phyloP scores from a whole-genome alignment of 2,888 invertebrate species.

The Encarsia formosa region DNA sequence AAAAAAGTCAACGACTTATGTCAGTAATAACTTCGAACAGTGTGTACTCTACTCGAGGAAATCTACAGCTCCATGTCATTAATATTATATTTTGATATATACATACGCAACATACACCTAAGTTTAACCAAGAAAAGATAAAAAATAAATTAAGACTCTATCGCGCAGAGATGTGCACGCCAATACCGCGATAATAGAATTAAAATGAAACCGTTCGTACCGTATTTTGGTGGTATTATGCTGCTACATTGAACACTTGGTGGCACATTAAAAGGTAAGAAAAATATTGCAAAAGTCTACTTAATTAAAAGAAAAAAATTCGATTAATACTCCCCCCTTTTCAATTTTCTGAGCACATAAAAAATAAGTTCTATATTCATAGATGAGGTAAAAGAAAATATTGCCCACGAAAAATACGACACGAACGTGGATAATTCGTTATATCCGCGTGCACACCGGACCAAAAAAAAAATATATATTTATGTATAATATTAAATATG shows the following conservation, averaged over 20 bases:
- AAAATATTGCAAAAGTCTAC: conserved; percentile 3
- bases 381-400: no score
- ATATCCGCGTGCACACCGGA: no score
- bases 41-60: conserved; percentile 14
- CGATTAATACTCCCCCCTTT: no score
- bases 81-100: conserved; percentile 19
- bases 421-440: no score
- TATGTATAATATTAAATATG: background rate
- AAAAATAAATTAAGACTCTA: conserved; percentile 46
- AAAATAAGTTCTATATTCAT: no score
- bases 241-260: background rate
- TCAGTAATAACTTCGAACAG: conserved; percentile 2
- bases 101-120: conserved; percentile 29
- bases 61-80: conserved; percentile 23
- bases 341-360: no score
- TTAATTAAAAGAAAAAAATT: conserved; percentile 1
- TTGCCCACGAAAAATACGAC: no score
- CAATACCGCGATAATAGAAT: no score
- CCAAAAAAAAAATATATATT: background rate
- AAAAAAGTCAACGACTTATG: no score
- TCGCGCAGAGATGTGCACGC: conserved; percentile 6
- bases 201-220: no score
- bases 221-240: no score
- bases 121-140: conserved; percentile 25
- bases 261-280: conserved; percentile 12